phyloP scores from a whole-genome alignment of 2,113 vertebrate genomes.

The Eudyptes chrysolophus region DNA sequence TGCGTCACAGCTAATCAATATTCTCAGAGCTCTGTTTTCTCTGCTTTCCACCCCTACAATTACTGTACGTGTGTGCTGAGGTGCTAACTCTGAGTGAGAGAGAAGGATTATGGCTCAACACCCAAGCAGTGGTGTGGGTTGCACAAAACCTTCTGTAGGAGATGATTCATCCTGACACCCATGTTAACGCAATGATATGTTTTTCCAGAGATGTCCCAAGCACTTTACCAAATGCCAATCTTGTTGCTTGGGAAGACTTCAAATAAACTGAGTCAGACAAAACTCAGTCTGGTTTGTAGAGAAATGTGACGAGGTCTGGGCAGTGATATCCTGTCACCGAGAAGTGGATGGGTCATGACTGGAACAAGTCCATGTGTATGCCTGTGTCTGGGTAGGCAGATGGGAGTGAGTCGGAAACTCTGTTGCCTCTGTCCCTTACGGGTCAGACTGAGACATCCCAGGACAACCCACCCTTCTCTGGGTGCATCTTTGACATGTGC shows the following conservation, averaged over 20 bases:
- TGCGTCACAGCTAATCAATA: not conserved
- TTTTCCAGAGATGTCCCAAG: conserved; percentile 4
- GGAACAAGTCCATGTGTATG: not conserved
- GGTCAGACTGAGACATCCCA: not conserved
- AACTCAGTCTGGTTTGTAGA: conserved; percentile 11
- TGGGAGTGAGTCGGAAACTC: not conserved
- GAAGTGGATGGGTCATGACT: not conserved
- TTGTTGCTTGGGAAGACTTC: not conserved
- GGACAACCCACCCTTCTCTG: not conserved
- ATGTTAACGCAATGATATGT: not conserved
- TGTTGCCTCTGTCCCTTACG: fast-evolving
- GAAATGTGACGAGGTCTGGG: not conserved
- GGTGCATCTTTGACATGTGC: not conserved
- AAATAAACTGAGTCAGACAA: conserved; percentile 9
- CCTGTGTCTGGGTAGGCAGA: not conserved
- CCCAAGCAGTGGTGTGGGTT: not conserved
- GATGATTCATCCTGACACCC: conserved; percentile 19
- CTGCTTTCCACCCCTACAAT: not conserved
- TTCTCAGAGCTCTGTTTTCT: not conserved
- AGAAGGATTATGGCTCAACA: not conserved
- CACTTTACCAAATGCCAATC: not conserved
- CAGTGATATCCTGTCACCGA: not conserved
- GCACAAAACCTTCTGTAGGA: not conserved
- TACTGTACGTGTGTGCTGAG: not conserved
- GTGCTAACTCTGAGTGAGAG: not conserved